Percentiles rank a stretch among this genome's conserved stretches.
phyloP scores from a whole-genome alignment of 2,113 vertebrate genomes.

The Typhlomys cinereus region DNA sequence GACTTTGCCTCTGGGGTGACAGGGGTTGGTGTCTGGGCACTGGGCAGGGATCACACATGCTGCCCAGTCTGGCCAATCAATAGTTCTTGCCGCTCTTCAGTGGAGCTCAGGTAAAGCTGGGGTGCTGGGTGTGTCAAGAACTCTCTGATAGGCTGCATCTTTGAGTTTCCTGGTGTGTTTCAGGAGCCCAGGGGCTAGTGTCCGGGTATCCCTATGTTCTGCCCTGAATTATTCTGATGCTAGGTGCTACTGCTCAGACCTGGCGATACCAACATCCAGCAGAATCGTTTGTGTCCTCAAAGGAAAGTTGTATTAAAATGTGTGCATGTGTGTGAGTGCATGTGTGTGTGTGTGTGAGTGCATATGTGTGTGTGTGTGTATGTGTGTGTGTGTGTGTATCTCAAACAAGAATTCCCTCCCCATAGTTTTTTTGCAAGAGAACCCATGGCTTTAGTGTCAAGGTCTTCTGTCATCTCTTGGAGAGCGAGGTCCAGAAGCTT shows the following conservation, averaged over 20 bases:
- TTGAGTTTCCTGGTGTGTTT: not conserved
- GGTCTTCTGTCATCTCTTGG: not conserved
- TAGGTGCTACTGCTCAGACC: not conserved
- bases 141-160: not conserved
- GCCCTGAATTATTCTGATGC: not conserved
- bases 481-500: not conserved
- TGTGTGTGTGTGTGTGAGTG: accelerated
- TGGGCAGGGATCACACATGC: not conserved
- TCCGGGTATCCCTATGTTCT: not conserved
- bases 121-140: not conserved
- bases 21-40: not conserved
- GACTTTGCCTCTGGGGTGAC: not conserved
- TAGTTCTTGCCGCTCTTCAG: not conserved
- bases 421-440: not conserved
- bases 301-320: not conserved
- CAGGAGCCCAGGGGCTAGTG: not conserved
- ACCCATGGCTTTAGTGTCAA: not conserved
- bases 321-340: not conserved
- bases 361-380: too few species aligned
- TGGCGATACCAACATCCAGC: not conserved
- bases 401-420: not conserved
- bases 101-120: not conserved
- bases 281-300: not conserved
- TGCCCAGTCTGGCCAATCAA: not conserved
- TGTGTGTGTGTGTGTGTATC: too few species aligned